A percentile compares a stretch with the other conserved stretches of the same genome.
These are phyloP conservation scores for Prunella strophiata DNA, from an alignment of 2,797 vertebrate genomes.

Conservation along the genomic window DNA sequence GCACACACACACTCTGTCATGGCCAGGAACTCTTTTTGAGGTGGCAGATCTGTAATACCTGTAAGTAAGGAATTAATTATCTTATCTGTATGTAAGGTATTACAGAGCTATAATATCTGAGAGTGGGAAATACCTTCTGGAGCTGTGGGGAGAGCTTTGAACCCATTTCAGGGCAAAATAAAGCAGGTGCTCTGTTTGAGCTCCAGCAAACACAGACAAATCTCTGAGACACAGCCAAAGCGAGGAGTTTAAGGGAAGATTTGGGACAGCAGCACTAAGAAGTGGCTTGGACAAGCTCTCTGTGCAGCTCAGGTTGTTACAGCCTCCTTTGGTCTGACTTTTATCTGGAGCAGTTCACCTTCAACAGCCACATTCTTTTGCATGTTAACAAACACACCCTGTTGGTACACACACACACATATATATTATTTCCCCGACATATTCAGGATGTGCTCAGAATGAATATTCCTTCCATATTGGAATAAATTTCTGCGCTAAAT, in stretches of 20 bases:
- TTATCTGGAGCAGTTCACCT: not conserved
- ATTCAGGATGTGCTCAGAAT: not conserved
- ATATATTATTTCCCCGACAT: rapidly evolving
- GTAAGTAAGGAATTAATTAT: not conserved
- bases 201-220: not conserved
- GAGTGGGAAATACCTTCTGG: not conserved
- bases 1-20: not conserved
- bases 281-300: not conserved
- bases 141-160: not conserved
- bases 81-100: not conserved
- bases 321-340: not conserved
- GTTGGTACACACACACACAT: not conserved
- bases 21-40: not conserved
- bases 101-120: not conserved
- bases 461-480: not conserved
- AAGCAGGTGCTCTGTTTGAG: not conserved
- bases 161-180: not conserved
- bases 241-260: not conserved
- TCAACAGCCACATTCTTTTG: not conserved
- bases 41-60: not conserved
- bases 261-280: not conserved
- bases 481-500: not conserved
- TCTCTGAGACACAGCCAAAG: not conserved
- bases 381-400: not conserved
- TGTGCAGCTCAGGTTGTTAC: not conserved